Evolutionary conservation across 1,140 invertebrate species (phyloP).

Genomic region (Heliconius hewitsoni): DNA sequence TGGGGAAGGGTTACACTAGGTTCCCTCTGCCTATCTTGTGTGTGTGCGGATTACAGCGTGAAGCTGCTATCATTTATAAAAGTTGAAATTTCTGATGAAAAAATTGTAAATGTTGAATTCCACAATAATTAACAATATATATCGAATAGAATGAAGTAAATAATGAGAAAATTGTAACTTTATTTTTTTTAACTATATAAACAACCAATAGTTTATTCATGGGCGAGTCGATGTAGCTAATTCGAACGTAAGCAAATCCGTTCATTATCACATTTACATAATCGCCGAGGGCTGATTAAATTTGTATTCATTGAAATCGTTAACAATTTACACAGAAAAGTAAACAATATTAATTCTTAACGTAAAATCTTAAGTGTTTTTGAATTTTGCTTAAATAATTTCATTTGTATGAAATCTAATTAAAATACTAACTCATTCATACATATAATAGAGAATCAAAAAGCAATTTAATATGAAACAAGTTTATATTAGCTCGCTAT

Average conservation of each 20-base stretch:
- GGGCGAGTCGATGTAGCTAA: conserved; percentile 49
- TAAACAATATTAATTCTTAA: conserved; percentile 26
- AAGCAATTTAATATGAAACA: conserved; percentile 39
- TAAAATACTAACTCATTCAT: conserved; percentile 11
- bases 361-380: background rate
- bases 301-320: conserved; percentile 56
- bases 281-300: conserved; percentile 70
- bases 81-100: too few relatives aligned
- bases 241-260: conserved; percentile 66
- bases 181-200: background rate
- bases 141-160: background rate
- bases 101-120: too few relatives aligned
- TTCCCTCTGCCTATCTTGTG: too few relatives aligned
- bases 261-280: conserved; percentile 71
- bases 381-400: background rate
- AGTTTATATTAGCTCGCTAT: conserved; percentile 50
- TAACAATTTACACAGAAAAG: conserved; percentile 34
- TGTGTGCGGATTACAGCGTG: too few relatives aligned
- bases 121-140: too few relatives aligned
- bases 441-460: conserved; percentile 22
- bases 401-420: background rate
- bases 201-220: conserved; percentile 11
- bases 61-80: too few relatives aligned
- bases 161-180: background rate
- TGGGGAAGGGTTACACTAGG: too few relatives aligned